These are phyloP conservation scores for Paraescarpia echinospica DNA, from an alignment of 1,140 invertebrate species.

Conservation along the genomic window DNA sequence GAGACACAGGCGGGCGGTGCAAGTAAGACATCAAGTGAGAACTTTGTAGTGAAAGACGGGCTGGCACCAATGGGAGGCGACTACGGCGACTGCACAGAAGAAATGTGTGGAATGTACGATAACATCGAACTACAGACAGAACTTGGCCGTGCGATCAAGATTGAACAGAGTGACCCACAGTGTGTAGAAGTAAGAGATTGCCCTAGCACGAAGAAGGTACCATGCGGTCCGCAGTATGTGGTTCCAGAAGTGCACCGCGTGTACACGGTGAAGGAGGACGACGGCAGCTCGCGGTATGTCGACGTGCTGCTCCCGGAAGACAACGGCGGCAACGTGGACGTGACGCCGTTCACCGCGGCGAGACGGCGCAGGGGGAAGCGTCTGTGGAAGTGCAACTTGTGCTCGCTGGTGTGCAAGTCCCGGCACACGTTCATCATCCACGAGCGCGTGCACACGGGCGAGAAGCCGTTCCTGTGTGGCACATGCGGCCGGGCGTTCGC, in stretches of 20 bases:
- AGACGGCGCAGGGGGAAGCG: not conserved
- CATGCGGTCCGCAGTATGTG: not conserved
- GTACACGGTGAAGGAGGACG: not conserved
- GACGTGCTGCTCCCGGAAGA: not conserved
- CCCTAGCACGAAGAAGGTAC: not conserved
- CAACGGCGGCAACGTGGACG: not conserved
- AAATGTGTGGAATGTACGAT: not conserved
- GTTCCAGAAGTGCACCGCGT: not conserved
- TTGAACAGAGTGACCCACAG: too few relatives aligned
- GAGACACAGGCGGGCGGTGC: not conserved
- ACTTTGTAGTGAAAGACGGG: not conserved
- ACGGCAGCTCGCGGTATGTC: not conserved
- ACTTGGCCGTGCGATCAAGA: too few relatives aligned
- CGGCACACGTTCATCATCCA: not conserved
- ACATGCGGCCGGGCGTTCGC: conserved; percentile 98
- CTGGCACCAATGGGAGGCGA: not conserved
- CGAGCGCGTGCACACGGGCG: conserved; percentile 70
- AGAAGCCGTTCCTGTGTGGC: conserved; percentile 84
- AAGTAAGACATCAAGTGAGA: not conserved
- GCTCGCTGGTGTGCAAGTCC: not conserved
- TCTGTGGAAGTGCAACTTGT: not conserved
- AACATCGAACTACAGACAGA: not conserved
- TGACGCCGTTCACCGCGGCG: not conserved
- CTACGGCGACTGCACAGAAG: not conserved
- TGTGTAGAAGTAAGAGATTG: not conserved